Evolutionary conservation across 2,797 vertebrate genomes (phyloP), one percentile per base, ranked within the genome.

Genomic region (Neosilurus mollespiculum): DNA sequence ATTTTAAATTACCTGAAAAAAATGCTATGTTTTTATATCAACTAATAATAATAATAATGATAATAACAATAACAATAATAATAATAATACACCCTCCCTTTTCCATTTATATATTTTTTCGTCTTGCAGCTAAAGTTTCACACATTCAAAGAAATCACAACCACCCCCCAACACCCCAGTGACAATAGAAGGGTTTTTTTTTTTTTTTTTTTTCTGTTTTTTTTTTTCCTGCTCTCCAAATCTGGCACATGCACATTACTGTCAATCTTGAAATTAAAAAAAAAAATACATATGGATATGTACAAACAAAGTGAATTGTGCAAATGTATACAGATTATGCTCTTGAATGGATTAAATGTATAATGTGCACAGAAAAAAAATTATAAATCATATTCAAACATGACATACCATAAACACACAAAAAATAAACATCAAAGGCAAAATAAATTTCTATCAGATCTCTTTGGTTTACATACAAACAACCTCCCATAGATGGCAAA

Each of bases 291-390:
- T 93, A 92, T 93, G 79, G 91, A 78, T 94, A 89, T 89, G 87
- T 90, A 91, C 88, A 94, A 92, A 94, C 93, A 95, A 91, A 94
- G 91, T 89, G 91, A 93, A 93, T 92, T 95, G 93, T 94, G 94
- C 94, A 94, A 94, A 93, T 93, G 93, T 93, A 92, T 94, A 94
- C 92, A 94, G 91, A 94, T 94, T 93, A 94, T 88, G 91, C 92
- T 93, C 88, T 90, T 87, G 92, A 93, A 93, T 91, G 92, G 91
- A 93, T 93, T 93, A 91, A 93, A 88, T 90, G 89, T 92, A 89
- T 93, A 92, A 93, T 93, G 93, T 92, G 92, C 94, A 93, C 92
- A 93, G 92, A 86, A 94, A 93, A 81, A 80, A 26, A 76, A 88
- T 91, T 89, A 90, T 88, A 88, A 90, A 91, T 75, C 87, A 91